Percentiles rank a stretch among this genome's conserved stretches.
Evolutionary conservation across 1,140 invertebrate genomes (phyloP).

Genomic region (Palaemon carinicauda): DNA sequence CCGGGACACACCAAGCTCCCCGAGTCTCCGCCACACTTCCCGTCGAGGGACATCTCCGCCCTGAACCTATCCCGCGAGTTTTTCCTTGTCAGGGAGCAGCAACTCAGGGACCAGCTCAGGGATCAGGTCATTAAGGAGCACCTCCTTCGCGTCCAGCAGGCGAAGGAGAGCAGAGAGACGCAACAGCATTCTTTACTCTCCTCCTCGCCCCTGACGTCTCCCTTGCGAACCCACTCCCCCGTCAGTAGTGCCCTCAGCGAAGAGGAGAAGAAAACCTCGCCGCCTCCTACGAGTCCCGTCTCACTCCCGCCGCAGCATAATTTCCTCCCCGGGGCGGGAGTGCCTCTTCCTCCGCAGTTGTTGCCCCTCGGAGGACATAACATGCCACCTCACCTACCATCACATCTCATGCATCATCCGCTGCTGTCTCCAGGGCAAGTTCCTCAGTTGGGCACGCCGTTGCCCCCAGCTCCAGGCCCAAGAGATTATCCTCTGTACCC

Average conservation of each 20-base stretch:
- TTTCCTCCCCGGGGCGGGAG: conserved; percentile 23
- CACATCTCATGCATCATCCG: conserved; percentile 40
- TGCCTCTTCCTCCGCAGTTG: conserved; percentile 23
- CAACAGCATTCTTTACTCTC: neutral
- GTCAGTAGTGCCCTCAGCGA: neutral
- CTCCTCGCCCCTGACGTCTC: conserved; percentile 28
- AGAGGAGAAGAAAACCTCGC: conserved; percentile 37
- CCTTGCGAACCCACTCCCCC: conserved; percentile 3
- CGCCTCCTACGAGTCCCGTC: conserved; percentile 27
- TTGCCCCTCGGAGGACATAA: conserved; percentile 21
- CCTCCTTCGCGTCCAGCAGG: conserved; percentile 33
- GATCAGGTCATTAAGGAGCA: conserved; percentile 45
- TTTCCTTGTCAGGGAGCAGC: conserved; percentile 28
- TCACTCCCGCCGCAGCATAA: conserved; percentile 8
- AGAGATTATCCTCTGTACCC: conserved; percentile 77
- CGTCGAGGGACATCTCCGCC: neutral
- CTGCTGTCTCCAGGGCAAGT: conserved; percentile 33
- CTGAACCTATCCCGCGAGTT: conserved; percentile 28
- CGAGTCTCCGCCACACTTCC: conserved; percentile 28
- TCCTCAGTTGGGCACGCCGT: conserved; percentile 45
- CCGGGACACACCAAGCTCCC: conserved; percentile 33
- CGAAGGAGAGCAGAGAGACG: neutral
- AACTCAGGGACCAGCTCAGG: conserved; percentile 30
- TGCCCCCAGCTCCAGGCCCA: conserved; percentile 39
- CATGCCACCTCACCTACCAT: conserved; percentile 24